phyloP scores from a whole-genome alignment of 2,113 vertebrate species.

The Psophia crepitans region DNA sequence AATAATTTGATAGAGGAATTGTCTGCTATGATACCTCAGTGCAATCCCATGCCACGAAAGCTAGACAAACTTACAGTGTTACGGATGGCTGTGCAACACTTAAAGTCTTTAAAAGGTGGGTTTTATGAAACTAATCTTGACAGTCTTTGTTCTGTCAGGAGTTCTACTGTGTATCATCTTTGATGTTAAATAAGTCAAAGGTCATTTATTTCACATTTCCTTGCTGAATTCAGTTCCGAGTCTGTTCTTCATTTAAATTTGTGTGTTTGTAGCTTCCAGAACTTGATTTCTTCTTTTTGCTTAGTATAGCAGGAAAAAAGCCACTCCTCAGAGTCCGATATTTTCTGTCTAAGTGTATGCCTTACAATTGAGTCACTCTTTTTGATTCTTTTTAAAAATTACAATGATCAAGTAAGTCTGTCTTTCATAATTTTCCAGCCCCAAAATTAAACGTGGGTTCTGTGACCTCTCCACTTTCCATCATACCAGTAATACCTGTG shows the following conservation, averaged over 20 bases:
- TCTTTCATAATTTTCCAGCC: not conserved
- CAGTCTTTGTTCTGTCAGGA: not conserved
- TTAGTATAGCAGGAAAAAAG: not conserved
- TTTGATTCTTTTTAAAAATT: not conserved
- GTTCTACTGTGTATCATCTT: not conserved
- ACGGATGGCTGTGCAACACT: conserved; percentile 89
- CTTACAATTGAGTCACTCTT: not conserved
- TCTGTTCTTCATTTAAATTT: not conserved
- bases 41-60: conserved; percentile 85
- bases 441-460: not conserved
- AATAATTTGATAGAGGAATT: conserved; percentile 91
- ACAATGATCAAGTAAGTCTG: not conserved
- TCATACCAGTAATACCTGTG: not conserved
- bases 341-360: not conserved
- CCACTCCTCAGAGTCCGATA: not conserved
- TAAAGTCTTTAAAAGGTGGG: conserved; percentile 88
- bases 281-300: not conserved
- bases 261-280: not conserved
- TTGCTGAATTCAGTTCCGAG: not conserved
- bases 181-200: not conserved
- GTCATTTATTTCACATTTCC: not conserved
- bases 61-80: conserved; percentile 93
- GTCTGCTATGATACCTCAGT: conserved; percentile 90
- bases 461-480: not conserved
- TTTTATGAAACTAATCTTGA: not conserved